A percentile compares a stretch with the other conserved stretches of the same genome.
phyloP scores from a whole-genome alignment of 1,140 invertebrate species.

The Bombus pascuorum region DNA sequence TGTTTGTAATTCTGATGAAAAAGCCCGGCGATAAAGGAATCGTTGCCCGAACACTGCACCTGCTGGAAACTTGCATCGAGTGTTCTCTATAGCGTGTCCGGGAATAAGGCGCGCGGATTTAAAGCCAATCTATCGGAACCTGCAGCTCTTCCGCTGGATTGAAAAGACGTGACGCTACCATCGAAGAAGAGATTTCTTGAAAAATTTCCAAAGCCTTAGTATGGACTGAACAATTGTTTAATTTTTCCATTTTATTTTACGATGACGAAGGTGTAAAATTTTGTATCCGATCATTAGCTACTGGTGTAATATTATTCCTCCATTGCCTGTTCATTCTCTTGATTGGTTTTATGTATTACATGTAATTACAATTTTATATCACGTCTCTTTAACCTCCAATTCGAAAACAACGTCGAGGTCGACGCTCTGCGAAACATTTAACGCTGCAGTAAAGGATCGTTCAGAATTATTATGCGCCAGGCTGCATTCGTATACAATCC shows the following conservation, averaged over 20 bases:
- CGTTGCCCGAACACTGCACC: conserved; percentile 15
- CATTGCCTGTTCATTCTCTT: background rate
- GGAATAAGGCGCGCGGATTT: conserved; percentile 32
- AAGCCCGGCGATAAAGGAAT: conserved; percentile 51
- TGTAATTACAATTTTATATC: background rate
- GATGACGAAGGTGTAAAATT: too few species aligned
- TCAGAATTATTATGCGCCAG: conserved; percentile 69
- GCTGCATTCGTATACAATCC: conserved; percentile 63
- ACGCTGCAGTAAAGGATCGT: conserved; percentile 68
- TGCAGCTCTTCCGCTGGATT: conserved; percentile 6
- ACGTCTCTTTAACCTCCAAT: background rate
- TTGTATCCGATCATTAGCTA: too few species aligned
- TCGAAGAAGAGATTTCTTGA: background rate
- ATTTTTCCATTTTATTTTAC: background rate
- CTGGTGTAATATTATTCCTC: too few species aligned
- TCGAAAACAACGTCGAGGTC: conserved; percentile 9
- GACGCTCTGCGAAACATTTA: conserved; percentile 66
- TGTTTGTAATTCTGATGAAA: conserved; percentile 68
- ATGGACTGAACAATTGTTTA: background rate
- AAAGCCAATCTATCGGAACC: conserved; percentile 25
- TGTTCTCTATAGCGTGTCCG: conserved; percentile 1
- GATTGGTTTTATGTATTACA: background rate
- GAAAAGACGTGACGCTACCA: background rate
- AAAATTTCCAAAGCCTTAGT: background rate
- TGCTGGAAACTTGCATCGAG: conserved; percentile 13